Evolutionary conservation across 2,888 invertebrate species (phyloP), one percentile per base, ranked within the genome.

Genomic region (Drosophila hamatofila): DNA sequence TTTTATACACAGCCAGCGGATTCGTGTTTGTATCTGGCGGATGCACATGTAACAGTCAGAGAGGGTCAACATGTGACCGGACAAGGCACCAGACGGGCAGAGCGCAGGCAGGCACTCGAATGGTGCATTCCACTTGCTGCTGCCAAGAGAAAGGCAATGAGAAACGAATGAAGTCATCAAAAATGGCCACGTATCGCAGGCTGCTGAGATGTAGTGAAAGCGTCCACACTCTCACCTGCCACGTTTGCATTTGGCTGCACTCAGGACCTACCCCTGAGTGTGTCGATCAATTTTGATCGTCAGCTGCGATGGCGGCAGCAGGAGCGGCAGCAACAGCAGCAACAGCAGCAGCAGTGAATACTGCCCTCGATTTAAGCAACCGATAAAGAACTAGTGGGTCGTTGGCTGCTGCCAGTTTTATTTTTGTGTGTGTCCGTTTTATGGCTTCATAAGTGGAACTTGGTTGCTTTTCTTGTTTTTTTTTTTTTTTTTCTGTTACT

Each of bases 401-500:
- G 60, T 54, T 65, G 61, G 58, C 67, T 63, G 58, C 67, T 60
- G 72, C 72, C 70, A 78, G 69, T 73, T 66, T 67, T 75, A 33
- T 35, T 35, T 14, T 33, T 4, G 5, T 48, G 25, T 48, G 54
- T 72, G 58, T 72, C 59, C 58, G 60, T 75, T 88, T 87, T 89
- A 87, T 88, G 88, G 63, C 86, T 89, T 87, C 90, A 90, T 87
- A 87, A 87, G 86, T 87, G 83, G 79, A 87, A 88, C 86, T 81
- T 73, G 83, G 82, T 64, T 82, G 82, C 84, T 72, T 78, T 83
- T 78, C 71, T 59, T 64, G 18, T 42, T 75, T 48, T 25, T 33
- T 11, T 12, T 18, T 7, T 11, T n/a, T 42, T 42, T 21, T 7
- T n/a, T 49, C 30, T 8, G 49, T 49, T 49, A 30, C n/a, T 71